These are phyloP conservation scores for Monoplex corrugatus DNA, from an alignment of 2,888 invertebrate genomes.

Conservation along the genomic window DNA sequence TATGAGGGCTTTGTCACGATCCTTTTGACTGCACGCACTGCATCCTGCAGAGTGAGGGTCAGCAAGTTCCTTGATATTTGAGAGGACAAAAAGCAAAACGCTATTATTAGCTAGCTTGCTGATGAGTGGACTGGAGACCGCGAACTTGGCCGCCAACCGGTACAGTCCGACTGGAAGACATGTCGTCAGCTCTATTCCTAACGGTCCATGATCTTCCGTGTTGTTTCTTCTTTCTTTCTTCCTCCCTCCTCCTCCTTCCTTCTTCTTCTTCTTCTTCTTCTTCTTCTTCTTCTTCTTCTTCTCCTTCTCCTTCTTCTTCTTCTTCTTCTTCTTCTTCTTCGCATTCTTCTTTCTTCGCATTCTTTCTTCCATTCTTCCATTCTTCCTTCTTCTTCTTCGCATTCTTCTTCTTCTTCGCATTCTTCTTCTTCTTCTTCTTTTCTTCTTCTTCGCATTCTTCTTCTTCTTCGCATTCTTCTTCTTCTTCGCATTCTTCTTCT, in stretches of 20 bases:
- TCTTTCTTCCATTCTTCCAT: not conserved
- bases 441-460: not conserved
- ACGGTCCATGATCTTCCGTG: too few species aligned
- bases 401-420: not conserved
- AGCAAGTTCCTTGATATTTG: too few species aligned
- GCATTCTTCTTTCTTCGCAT: not conserved
- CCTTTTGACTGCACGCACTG: too few species aligned
- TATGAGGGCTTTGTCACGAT: too few species aligned
- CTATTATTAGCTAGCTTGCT: too few species aligned
- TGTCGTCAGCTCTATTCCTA: too few species aligned
- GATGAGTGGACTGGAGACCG: too few species aligned
- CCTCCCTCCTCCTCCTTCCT: slow-evolving; percentile 14
- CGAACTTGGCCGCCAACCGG: too few species aligned
- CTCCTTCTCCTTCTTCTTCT: slow-evolving; percentile 10
- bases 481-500: not conserved
- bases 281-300: not conserved
- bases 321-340: not conserved
- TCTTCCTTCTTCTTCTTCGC: not conserved
- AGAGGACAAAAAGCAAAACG: too few species aligned
- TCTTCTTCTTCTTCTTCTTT: not conserved
- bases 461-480: not conserved
- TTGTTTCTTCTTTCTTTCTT: not conserved
- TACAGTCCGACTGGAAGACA: too few species aligned
- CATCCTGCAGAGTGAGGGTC: too few species aligned
- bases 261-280: not conserved